Conservation (phyloP, 2,888 invertebrate genomes). For the Cenopis cana region DNA sequence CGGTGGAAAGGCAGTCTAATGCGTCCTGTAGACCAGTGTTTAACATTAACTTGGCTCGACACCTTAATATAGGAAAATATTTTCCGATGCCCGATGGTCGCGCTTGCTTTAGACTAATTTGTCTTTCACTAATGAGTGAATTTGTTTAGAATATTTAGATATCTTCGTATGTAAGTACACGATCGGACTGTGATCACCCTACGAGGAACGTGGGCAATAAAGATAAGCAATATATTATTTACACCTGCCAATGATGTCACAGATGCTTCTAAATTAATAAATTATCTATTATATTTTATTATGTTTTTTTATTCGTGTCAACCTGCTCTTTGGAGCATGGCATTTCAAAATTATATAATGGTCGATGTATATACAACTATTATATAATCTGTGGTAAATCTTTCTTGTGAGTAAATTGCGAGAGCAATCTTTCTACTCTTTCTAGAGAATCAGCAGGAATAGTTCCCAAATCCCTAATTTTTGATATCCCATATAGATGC, state of each 20-base stretch:
- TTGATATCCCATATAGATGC: no score
- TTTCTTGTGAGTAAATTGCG: no score
- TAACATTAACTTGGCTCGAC: not conserved
- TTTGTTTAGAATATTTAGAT: not conserved
- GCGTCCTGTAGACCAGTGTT: no score
- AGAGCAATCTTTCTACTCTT: no score
- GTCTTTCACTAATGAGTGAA: not conserved
- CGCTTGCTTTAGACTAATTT: not conserved
- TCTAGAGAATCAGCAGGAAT: no score
- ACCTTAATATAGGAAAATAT: not conserved
- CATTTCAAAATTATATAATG: not conserved
- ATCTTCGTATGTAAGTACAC: slow-evolving; percentile 13
- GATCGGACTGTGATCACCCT: slow-evolving; percentile 32
- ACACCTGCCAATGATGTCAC: slow-evolving; percentile 28
- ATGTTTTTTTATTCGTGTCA: slow-evolving; percentile 6
- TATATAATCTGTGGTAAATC: no score
- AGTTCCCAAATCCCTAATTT: no score
- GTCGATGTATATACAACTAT: no score
- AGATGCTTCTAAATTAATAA: slow-evolving; percentile 38
- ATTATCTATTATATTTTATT: slow-evolving; percentile 32
- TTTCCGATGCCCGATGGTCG: not conserved
- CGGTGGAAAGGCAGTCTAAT: no score
- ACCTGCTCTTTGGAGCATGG: not conserved
- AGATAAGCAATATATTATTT: slow-evolving; percentile 32
- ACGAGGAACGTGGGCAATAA: slow-evolving; percentile 33